Conservation (phyloP, 2,888 invertebrate species). For the Lepidochrysops patricia region DNA sequence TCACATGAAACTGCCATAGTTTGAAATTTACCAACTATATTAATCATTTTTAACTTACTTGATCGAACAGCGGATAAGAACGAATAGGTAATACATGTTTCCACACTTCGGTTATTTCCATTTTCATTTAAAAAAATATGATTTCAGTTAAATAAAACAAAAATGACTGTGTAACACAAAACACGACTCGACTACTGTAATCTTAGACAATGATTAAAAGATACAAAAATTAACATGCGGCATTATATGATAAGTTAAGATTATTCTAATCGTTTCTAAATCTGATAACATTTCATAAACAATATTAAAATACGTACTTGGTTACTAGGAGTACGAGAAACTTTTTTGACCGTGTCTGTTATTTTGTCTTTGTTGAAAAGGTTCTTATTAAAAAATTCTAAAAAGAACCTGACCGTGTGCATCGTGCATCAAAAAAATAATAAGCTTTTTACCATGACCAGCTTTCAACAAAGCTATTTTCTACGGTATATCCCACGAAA, state of each 20-base stretch:
- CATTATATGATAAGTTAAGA: background rate
- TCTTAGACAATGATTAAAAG: background rate
- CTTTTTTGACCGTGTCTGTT: too few relatives aligned
- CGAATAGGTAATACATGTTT: background rate
- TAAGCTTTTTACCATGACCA: too few relatives aligned
- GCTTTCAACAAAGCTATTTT: too few relatives aligned
- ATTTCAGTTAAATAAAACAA: too few relatives aligned
- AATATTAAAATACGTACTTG: background rate
- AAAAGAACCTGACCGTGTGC: too few relatives aligned
- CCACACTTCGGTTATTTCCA: background rate
- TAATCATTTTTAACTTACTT: background rate
- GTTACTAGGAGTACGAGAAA: background rate
- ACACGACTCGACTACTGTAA: background rate
- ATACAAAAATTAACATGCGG: background rate
- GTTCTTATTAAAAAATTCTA: too few relatives aligned
- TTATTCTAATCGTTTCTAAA: conserved; percentile 6
- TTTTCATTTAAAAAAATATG: background rate
- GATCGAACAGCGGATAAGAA: background rate
- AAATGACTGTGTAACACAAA: too few relatives aligned
- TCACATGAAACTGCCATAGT: too few relatives aligned
- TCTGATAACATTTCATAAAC: background rate
- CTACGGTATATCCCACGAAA: too few relatives aligned
- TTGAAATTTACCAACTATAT: background rate
- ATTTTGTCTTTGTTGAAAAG: too few relatives aligned
- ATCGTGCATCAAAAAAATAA: too few relatives aligned